Evolutionary conservation across 2,797 vertebrate genomes (phyloP).

Genomic region (Paedocypris micromegethes): DNA sequence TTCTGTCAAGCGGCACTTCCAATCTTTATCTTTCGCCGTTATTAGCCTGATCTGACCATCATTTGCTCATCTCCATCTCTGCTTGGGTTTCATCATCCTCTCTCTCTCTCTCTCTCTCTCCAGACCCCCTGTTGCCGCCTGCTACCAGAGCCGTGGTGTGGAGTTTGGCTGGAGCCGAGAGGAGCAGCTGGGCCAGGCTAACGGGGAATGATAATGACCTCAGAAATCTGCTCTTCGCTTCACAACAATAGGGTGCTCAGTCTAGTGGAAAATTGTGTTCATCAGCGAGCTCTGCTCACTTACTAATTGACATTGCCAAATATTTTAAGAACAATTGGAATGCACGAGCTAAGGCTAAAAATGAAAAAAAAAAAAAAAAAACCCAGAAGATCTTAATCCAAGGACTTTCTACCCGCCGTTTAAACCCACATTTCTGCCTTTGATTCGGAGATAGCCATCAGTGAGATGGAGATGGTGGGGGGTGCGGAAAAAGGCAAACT

Average conservation of each 20-base stretch:
- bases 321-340: conserved; percentile 99
- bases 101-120: conserved; percentile 44
- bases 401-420: conserved; percentile 76
- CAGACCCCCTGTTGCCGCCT: conserved; percentile 88
- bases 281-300: conserved; percentile 99
- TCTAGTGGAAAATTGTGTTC: conserved; percentile 99
- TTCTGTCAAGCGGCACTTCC: conserved; percentile 31
- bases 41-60: conserved; percentile 42
- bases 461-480: conserved; percentile 37
- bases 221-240: conserved; percentile 99
- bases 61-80: conserved; percentile 37
- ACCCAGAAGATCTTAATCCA: conserved; percentile 94
- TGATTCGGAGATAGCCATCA: conserved; percentile 68
- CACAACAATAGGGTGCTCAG: conserved; percentile 99
- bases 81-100: conserved; percentile 26
- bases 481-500: conserved; percentile 57
- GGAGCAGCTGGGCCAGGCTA: conserved; percentile 99
- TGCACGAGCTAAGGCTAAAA: conserved; percentile 75
- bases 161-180: conserved; percentile 96
- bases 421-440: conserved; percentile 46
- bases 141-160: conserved; percentile 82
- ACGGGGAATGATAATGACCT: conserved; percentile 99
- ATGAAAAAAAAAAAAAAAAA: conserved; percentile 43
- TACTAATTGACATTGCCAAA: conserved; percentile 99
- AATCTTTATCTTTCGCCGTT: conserved; percentile 35